phyloP scores from a whole-genome alignment of 2,888 invertebrate species.

The Trypoxylon attenuatum region DNA sequence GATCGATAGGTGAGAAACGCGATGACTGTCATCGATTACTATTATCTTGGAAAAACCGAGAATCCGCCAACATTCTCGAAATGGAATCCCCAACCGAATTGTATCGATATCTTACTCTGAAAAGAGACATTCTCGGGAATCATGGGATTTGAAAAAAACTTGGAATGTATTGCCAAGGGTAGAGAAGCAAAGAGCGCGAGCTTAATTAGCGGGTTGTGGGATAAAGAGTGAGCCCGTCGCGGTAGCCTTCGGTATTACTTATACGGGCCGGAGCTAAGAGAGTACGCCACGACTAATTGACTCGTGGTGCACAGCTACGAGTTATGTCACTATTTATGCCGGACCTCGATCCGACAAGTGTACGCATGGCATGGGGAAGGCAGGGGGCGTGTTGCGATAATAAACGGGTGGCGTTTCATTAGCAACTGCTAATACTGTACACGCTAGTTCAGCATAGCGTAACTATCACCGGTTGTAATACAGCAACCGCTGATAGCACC shows the following conservation, averaged over 20 bases:
- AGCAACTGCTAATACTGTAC: constrained; percentile 53
- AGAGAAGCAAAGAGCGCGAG: constrained; percentile 34
- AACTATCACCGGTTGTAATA: constrained; percentile 53
- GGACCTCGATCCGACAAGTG: constrained; percentile 36
- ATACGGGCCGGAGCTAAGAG: constrained; percentile 34
- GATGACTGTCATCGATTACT: no score
- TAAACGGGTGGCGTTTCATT: constrained; percentile 54
- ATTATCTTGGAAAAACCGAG: no score
- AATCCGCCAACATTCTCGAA: no score
- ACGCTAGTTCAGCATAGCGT: constrained; percentile 49
- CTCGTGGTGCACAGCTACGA: constrained; percentile 48
- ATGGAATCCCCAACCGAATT: no score
- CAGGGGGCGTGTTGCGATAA: constrained; percentile 38
- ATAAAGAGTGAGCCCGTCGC: constrained; percentile 18
- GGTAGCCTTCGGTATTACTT: constrained; percentile 37
- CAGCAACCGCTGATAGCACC: constrained; percentile 41
- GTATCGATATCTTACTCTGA: no score
- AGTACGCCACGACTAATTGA: constrained; percentile 53
- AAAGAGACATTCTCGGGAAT: no score
- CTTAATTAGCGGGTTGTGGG: constrained; percentile 44
- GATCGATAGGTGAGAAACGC: no score
- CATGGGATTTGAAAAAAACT: no score
- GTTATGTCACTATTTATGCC: constrained; percentile 56
- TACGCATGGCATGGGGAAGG: constrained; percentile 14
- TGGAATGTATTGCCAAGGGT: no score